A percentile compares a stretch with the other conserved stretches of the same genome.
phyloP scores from a whole-genome alignment of 1,140 invertebrate genomes.

The Centruroides vittatus region DNA sequence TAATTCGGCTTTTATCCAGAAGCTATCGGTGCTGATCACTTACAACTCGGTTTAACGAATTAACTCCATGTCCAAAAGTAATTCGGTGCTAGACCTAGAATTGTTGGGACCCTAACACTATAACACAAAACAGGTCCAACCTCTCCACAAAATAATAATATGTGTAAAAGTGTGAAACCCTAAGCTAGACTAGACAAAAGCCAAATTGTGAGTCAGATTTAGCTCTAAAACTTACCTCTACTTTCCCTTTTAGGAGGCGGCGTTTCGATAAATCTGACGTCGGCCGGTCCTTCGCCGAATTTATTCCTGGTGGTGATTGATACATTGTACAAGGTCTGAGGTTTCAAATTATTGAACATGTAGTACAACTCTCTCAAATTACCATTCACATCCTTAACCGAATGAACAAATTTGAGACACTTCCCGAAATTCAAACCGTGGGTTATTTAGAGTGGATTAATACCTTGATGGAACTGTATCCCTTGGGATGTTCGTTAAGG shows the following conservation, averaged over 20 bases:
- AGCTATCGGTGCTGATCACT: background rate
- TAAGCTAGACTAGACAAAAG: no score
- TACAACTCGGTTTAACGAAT: background rate
- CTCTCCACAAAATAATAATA: no score
- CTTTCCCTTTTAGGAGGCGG: constrained; percentile 24
- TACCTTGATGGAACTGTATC: constrained; percentile 20
- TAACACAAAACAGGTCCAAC: no score
- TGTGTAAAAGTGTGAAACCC: background rate
- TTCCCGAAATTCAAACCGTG: no score
- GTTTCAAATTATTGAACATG: constrained; percentile 59
- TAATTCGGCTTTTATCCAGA: no score
- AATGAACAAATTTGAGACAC: background rate
- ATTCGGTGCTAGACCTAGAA: no score
- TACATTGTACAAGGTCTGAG: constrained; percentile 58
- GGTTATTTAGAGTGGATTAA: background rate
- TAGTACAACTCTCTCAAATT: constrained; percentile 45
- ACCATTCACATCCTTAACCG: constrained; percentile 50
- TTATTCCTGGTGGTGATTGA: constrained; percentile 62
- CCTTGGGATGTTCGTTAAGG: constrained; percentile 32
- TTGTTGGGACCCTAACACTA: no score
- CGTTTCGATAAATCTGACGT: constrained; percentile 45
- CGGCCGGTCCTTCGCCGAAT: constrained; percentile 58
- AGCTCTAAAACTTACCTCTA: background rate
- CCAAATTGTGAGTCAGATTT: no score
- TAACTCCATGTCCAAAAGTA: no score